These are phyloP conservation scores for Drosophila stalkeri DNA, from an alignment of 2,888 invertebrate genomes.

Conservation along the genomic window DNA sequence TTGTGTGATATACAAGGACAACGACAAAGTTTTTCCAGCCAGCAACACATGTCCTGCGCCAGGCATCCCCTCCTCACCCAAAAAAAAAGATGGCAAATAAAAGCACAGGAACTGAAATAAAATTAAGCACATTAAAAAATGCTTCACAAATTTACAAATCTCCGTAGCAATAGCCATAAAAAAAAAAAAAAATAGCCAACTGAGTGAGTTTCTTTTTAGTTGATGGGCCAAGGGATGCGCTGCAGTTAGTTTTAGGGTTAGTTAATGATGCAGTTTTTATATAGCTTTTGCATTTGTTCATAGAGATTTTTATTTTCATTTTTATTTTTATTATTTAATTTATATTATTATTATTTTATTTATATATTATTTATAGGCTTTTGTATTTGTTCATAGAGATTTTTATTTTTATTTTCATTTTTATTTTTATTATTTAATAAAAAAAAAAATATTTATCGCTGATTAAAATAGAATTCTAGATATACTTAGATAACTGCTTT, in stretches of 20 bases:
- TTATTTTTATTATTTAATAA: too few relatives aligned
- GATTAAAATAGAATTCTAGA: too few relatives aligned
- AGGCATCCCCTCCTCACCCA: background rate
- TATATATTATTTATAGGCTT: too few relatives aligned
- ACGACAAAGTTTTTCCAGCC: conserved; percentile 67
- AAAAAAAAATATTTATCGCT: too few relatives aligned
- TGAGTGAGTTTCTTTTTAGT: background rate
- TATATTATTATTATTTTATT: too few relatives aligned
- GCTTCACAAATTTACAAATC: conserved; percentile 81
- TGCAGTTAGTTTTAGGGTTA: background rate
- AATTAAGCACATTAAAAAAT: conserved; percentile 80
- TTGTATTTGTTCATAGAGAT: too few relatives aligned
- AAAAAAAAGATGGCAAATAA: conserved; percentile 16
- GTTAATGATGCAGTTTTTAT: too few relatives aligned
- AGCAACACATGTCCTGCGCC: conserved; percentile 67
- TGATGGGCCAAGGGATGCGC: background rate
- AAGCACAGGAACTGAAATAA: conserved; percentile 61
- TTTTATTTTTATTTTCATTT: too few relatives aligned
- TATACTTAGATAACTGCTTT: too few relatives aligned
- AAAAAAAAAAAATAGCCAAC: conserved; percentile 6
- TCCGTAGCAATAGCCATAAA: conserved; percentile 46
- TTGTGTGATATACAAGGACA: conserved; percentile 76
- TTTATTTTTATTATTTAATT: too few relatives aligned
- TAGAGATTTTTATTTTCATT: too few relatives aligned
- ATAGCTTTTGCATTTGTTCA: too few relatives aligned